A percentile compares a stretch with the other conserved stretches of the same genome.
phyloP scores from a whole-genome alignment of 2,888 invertebrate genomes.

The Metacarcinus magister region DNA sequence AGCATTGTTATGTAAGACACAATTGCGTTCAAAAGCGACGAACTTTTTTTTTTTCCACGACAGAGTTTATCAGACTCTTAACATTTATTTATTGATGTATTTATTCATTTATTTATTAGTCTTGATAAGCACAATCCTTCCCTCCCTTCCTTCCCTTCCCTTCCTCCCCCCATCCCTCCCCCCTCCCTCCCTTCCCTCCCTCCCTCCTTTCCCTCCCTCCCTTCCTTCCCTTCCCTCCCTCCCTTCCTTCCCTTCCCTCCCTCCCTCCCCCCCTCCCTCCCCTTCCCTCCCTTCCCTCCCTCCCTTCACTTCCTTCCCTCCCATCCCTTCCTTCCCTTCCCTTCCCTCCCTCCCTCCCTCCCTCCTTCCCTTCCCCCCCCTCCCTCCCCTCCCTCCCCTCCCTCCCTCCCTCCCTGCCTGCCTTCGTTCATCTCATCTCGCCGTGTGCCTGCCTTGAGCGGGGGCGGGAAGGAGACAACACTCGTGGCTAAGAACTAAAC shows the following conservation, averaged over 20 bases:
- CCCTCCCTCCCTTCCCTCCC: background rate
- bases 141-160: too few relatives aligned
- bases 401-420: background rate
- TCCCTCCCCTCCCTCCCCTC: background rate
- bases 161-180: too few relatives aligned
- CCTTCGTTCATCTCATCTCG: background rate
- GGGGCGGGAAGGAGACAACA: background rate
- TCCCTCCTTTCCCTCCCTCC: background rate
- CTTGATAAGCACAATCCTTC: too few relatives aligned
- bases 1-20: too few relatives aligned
- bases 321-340: too few relatives aligned
- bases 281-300: background rate
- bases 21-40: too few relatives aligned
- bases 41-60: too few relatives aligned
- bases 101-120: too few relatives aligned
- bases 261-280: background rate
- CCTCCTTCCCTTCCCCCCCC: background rate
- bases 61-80: too few relatives aligned
- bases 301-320: background rate
- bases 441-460: background rate
- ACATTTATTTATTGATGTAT: too few relatives aligned
- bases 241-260: background rate
- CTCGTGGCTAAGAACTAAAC: constrained; percentile 70
- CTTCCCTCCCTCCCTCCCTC: background rate
- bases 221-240: background rate